Evolutionary conservation across 2,888 invertebrate species (phyloP).

Genomic region (Dichetophora obliterata): DNA sequence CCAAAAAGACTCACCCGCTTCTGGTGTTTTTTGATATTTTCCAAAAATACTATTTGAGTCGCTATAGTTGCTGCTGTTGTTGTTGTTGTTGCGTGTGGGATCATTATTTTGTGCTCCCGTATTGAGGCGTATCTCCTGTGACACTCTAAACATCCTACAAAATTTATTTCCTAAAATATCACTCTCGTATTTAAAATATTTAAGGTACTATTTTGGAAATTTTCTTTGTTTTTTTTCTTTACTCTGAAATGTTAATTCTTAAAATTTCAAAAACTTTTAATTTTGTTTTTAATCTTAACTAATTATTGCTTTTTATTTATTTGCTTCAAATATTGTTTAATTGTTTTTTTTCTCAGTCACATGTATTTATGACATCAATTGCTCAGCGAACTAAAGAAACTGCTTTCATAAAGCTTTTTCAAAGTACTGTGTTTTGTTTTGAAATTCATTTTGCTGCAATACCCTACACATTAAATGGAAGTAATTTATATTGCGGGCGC

Average conservation of each 20-base stretch:
- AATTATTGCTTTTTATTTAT: neutral
- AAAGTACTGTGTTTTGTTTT: slow-evolving; percentile 13
- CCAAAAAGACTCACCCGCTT: slow-evolving; percentile 61
- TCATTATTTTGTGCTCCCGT: slow-evolving; percentile 47
- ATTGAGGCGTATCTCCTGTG: slow-evolving; percentile 67
- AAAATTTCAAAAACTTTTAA: neutral
- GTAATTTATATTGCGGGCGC: neutral
- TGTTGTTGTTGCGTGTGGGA: slow-evolving; percentile 45
- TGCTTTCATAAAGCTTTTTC: neutral
- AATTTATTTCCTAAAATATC: neutral
- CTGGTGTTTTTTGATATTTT: slow-evolving; percentile 66
- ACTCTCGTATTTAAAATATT: neutral
- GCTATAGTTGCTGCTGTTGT: slow-evolving; percentile 52
- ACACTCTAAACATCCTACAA: slow-evolving; percentile 64
- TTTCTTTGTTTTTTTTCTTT: no score
- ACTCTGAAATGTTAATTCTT: no score
- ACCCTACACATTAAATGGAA: neutral
- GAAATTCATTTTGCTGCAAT: no score
- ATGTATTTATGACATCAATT: neutral
- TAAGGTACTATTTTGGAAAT: neutral
- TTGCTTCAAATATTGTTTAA: neutral
- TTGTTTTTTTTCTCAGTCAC: neutral
- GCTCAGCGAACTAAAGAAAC: neutral
- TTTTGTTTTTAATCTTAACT: neutral
- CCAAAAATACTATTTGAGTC: slow-evolving; percentile 60